Evolutionary conservation across 1,140 invertebrate genomes (phyloP).

Genomic region (Vanessa atalanta): DNA sequence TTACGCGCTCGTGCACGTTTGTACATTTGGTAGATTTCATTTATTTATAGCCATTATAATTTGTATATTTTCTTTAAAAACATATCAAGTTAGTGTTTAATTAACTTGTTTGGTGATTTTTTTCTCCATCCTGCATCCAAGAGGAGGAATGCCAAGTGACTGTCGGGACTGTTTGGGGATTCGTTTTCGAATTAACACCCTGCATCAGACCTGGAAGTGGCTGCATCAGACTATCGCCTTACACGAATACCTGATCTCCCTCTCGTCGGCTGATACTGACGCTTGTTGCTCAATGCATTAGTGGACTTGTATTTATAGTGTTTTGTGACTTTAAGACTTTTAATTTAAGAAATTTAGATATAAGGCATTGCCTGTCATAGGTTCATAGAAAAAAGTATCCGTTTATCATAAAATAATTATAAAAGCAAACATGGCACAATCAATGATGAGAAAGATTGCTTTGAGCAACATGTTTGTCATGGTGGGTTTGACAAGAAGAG

Average conservation of each 20-base stretch:
- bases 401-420: slow-evolving; percentile 40
- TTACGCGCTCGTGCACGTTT: slow-evolving; percentile 52
- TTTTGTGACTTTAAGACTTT: slow-evolving; percentile 38
- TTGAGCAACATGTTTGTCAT: slow-evolving; percentile 63
- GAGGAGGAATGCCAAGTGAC: slow-evolving; percentile 90
- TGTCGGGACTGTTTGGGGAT: slow-evolving; percentile 92
- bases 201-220: slow-evolving; percentile 96
- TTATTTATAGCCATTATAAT: slow-evolving; percentile 27
- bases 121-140: slow-evolving; percentile 82
- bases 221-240: slow-evolving; percentile 92
- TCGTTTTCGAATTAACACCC: slow-evolving; percentile 89
- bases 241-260: slow-evolving; percentile 91
- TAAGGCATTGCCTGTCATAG: slow-evolving; percentile 57
- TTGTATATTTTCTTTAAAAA: slow-evolving; percentile 33
- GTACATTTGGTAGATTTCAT: slow-evolving; percentile 35
- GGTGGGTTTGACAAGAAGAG: slow-evolving; percentile 63
- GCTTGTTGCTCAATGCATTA: slow-evolving; percentile 66
- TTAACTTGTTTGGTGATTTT: slow-evolving; percentile 70
- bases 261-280: slow-evolving; percentile 87
- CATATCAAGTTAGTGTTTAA: slow-evolving; percentile 45
- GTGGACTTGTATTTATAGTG: slow-evolving; percentile 47
- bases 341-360: slow-evolving; percentile 58
- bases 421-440: slow-evolving; percentile 69
- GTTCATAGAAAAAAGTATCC: slow-evolving; percentile 78
- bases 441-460: slow-evolving; percentile 71